Conservation (phyloP, 2,888 invertebrate genomes). For the Mactromeris polynyma region DNA sequence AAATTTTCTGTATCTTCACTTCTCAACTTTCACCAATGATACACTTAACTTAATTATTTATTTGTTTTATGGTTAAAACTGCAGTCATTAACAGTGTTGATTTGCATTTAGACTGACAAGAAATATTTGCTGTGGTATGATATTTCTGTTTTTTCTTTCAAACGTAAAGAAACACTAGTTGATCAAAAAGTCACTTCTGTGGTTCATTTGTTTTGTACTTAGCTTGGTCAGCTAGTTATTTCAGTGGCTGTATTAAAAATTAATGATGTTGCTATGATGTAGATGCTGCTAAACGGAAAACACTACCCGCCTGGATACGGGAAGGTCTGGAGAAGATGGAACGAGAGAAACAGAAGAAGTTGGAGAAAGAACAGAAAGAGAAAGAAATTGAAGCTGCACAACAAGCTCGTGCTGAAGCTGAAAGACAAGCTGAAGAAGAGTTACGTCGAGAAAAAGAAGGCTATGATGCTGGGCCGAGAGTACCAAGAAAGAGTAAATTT, state of each 20-base stretch:
- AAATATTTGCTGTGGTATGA: too few species aligned
- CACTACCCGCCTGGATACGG: constrained; percentile 98
- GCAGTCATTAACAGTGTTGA: too few species aligned
- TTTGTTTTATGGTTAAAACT: too few species aligned
- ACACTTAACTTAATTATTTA: too few species aligned
- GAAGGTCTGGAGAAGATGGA: constrained; percentile 99
- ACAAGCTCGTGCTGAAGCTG: constrained; percentile 90
- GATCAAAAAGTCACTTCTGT: too few species aligned
- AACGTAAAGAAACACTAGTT: too few species aligned
- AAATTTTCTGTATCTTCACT: too few species aligned
- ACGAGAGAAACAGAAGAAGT: constrained; percentile 86
- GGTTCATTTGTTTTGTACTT: too few species aligned
- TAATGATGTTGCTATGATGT: not conserved
- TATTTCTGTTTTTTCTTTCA: too few species aligned
- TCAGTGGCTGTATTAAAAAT: not conserved
- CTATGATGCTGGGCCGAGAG: constrained; percentile 85
- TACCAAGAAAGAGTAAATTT: constrained; percentile 90
- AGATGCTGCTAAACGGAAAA: constrained; percentile 90
- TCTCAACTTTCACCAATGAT: too few species aligned
- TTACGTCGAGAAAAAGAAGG: constrained; percentile 84
- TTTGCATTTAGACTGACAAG: too few species aligned
- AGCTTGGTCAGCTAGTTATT: not conserved
- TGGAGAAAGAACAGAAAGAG: constrained; percentile 92
- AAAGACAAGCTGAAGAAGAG: constrained; percentile 80
- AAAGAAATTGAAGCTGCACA: constrained; percentile 88